phyloP scores from a whole-genome alignment of 2,888 invertebrate genomes.

The Cosmopolites sordidus region DNA sequence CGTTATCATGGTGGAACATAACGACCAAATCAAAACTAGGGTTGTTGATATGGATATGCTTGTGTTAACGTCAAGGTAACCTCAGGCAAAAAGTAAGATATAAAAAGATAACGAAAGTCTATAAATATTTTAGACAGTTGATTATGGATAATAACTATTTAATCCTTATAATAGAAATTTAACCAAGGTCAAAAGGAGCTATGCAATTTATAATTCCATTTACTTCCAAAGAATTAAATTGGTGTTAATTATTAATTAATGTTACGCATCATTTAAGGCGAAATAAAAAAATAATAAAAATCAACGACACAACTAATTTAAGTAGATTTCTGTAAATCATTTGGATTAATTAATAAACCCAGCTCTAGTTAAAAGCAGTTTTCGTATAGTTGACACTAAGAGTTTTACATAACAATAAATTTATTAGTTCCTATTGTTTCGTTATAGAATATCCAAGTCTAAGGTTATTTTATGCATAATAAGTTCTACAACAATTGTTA shows the following conservation, averaged over 20 bases:
- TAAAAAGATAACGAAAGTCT: too few species aligned
- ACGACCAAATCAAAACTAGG: too few species aligned
- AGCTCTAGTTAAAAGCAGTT: slow-evolving; percentile 17
- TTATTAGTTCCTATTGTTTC: too few species aligned
- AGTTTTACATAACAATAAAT: too few species aligned
- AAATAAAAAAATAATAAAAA: slow-evolving; percentile 18
- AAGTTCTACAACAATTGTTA: neutral
- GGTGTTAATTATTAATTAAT: slow-evolving; percentile 27
- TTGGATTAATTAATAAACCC: slow-evolving; percentile 25
- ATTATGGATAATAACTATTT: too few species aligned
- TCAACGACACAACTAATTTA: slow-evolving; percentile 22
- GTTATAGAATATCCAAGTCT: neutral
- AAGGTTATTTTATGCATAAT: neutral
- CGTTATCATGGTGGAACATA: too few species aligned
- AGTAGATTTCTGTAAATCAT: slow-evolving; percentile 27
- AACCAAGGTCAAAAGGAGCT: neutral
- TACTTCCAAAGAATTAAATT: slow-evolving; percentile 25
- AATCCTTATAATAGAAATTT: too few species aligned
- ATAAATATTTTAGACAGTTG: too few species aligned
- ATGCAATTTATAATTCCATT: slow-evolving; percentile 23
- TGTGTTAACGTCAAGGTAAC: too few species aligned
- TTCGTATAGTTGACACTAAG: slow-evolving; percentile 7
- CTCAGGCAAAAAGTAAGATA: too few species aligned
- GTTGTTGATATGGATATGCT: too few species aligned
- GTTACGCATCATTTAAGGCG: slow-evolving; percentile 23